Base-by-base conservation (phyloP, 2,888 invertebrate genomes). In the Polyommatus icarus region DNA sequence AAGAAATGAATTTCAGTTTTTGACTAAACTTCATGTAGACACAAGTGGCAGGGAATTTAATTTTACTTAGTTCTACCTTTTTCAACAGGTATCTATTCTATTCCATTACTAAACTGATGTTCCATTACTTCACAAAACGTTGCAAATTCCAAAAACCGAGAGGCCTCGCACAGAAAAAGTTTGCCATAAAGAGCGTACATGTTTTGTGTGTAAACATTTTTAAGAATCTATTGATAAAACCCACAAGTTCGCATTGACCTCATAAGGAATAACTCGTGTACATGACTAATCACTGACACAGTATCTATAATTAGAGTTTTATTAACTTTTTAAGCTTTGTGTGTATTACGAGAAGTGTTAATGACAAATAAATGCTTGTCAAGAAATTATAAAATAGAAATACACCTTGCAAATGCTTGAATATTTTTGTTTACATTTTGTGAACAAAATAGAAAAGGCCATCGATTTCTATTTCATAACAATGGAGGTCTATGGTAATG, bases 241-340 rank as follows among this genome's bases (percentile, higher is more conserved):
- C 24, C 61, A 61, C 61, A 24, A 20, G 12, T 12, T 61, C 3
- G 24, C 24, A 24, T 61, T 61, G 61, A 61, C 61, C 61, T 61
- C 61, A 61, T 61, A 61, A 59, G n/a, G 20, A 59, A 24, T 59
- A 59, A n/a, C 24, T 61, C 3, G 12, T 12, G 24, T 61, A 61
- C 24, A 24, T 61, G 61, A 61, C 1, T 61, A 61, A 61, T 24
- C 61, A 61, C 61, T 61, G 24, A 29, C 12, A 24, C 3, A 61
- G 61, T 61, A 61, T 61, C 61, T 15, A 61, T 61, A 61, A 61
- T 61, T 61, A 29, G 61, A 24, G 24, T 61, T 61, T 61, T 29
- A 61, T 20, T 61, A 1, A 10, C 20, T 24, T 61, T 61, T 61
- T 24, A 7, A 1, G 4, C 3, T n/a, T 12, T 10, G 24, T 61